Evolutionary conservation across 2,888 invertebrate species (phyloP).

Genomic region (Parascotia fuliginaria): DNA sequence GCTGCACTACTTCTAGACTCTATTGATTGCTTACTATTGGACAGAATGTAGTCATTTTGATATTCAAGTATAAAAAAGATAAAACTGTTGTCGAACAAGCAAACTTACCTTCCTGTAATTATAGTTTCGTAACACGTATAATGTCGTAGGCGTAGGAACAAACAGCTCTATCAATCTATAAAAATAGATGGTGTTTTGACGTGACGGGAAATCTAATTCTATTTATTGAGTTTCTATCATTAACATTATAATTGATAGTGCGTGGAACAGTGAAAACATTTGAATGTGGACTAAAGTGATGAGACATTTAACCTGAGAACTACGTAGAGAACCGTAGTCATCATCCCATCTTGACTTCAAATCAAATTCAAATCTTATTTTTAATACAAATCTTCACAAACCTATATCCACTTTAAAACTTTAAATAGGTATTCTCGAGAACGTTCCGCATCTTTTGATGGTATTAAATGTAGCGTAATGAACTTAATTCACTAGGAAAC

Average conservation of each 20-base stretch:
- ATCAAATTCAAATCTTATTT: too few relatives aligned
- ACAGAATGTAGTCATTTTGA: too few relatives aligned
- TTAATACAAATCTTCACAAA: too few relatives aligned
- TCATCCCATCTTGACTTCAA: too few relatives aligned
- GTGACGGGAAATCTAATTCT: slow-evolving; percentile 20
- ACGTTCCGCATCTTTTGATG: background rate
- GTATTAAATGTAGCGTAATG: background rate
- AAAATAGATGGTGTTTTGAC: slow-evolving; percentile 9
- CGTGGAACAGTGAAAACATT: background rate
- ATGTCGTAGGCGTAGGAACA: background rate
- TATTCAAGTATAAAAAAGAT: too few relatives aligned
- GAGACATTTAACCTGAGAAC: too few relatives aligned
- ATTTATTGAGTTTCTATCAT: slow-evolving; percentile 5
- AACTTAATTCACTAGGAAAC: background rate
- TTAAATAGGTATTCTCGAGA: background rate
- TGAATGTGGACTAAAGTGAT: background rate
- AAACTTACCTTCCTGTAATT: background rate
- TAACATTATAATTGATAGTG: background rate
- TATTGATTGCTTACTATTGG: too few relatives aligned
- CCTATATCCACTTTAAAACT: too few relatives aligned
- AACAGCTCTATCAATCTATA: slow-evolving; percentile 14
- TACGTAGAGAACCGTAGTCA: too few relatives aligned
- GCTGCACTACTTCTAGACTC: too few relatives aligned
- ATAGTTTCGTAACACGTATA: background rate
- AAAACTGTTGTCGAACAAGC: too few relatives aligned